phyloP scores from a whole-genome alignment of 2,888 invertebrate species.

The Cephus nigrinus region DNA sequence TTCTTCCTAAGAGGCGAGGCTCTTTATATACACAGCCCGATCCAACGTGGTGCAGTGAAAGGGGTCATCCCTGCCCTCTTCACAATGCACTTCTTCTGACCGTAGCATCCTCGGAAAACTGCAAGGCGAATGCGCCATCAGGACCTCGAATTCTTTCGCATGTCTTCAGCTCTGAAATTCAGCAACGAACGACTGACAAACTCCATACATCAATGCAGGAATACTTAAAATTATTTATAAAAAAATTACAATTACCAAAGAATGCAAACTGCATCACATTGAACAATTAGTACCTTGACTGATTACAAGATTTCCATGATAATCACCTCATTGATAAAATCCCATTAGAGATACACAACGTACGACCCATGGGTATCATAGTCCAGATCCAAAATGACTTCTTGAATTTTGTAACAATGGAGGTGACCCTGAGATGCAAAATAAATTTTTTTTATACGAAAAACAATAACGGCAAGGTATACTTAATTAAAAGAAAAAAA shows the following conservation, averaged over 20 bases:
- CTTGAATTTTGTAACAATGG: neutral
- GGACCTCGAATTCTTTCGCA: constrained; percentile 11
- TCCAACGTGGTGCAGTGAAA: constrained; percentile 64
- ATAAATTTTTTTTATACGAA: neutral
- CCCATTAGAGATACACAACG: neutral
- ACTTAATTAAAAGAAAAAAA: neutral
- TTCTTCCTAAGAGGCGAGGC: constrained; percentile 62
- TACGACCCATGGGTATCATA: neutral
- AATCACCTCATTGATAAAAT: neutral
- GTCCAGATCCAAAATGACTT: neutral
- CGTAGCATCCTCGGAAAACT: constrained; percentile 47
- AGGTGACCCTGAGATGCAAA: neutral
- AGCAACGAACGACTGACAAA: neutral
- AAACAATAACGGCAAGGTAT: neutral
- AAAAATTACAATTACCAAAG: neutral
- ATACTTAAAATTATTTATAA: too few species aligned
- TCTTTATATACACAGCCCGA: constrained; percentile 63
- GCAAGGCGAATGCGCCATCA: neutral
- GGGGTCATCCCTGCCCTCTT: constrained; percentile 67
- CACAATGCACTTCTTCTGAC: constrained; percentile 62
- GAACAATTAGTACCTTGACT: neutral
- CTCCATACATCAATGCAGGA: neutral
- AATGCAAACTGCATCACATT: neutral
- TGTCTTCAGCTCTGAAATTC: neutral
- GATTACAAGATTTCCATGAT: neutral